Conservation (phyloP, 2,888 invertebrate genomes). For the Hypena proboscidalis region DNA sequence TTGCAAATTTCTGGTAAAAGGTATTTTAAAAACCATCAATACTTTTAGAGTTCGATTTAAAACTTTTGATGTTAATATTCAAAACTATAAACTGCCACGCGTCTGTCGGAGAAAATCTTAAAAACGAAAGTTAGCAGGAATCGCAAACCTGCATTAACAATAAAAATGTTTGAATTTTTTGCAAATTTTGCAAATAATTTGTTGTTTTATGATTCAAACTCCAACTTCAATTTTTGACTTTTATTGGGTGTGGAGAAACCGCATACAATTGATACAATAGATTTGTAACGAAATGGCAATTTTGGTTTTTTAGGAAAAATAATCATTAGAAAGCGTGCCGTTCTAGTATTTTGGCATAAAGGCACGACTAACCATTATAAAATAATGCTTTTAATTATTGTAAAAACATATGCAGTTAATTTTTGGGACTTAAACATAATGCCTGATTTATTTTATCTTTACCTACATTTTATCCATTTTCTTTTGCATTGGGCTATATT, state of each 20-base stretch:
- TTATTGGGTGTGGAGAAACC: conserved; percentile 38
- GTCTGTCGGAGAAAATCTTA: conserved; percentile 10
- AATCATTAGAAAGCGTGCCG: conserved; percentile 14
- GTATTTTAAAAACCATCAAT: no score
- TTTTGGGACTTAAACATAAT: no score
- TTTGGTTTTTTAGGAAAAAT: conserved; percentile 13
- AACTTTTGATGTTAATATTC: background rate
- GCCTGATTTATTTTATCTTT: no score
- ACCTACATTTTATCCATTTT: no score
- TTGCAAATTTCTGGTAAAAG: no score
- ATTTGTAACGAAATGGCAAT: conserved; percentile 8
- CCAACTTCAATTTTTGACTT: conserved; percentile 20
- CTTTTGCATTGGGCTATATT: no score
- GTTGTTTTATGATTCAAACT: conserved; percentile 15
- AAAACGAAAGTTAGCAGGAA: conserved; percentile 40
- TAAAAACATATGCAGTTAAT: no score
- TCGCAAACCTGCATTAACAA: conserved; percentile 21
- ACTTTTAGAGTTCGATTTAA: no score
- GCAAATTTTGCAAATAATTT: conserved; percentile 18
- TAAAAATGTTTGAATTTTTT: conserved; percentile 16
- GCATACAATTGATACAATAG: conserved; percentile 36
- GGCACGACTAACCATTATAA: no score
- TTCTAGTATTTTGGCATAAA: no score
- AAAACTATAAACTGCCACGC: conserved; percentile 23
- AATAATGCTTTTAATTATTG: no score